Base-by-base conservation (phyloP, 2,797 vertebrate species). In the Selene dorsalis region DNA sequence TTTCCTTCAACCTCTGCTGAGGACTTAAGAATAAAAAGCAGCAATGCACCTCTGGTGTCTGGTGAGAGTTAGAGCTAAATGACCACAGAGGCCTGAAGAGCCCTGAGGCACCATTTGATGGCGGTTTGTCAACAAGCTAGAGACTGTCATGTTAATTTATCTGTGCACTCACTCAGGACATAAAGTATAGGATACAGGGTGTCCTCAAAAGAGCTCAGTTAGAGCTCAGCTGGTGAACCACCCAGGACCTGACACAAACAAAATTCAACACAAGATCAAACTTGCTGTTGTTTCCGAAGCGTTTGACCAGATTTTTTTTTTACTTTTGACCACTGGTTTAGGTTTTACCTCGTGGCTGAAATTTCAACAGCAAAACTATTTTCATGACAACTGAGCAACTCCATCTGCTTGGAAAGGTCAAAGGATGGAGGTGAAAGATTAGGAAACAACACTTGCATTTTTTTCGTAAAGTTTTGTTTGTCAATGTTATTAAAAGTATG, bases 101-200 rank as follows among this genome's bases (percentile, higher is more conserved):
- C 80, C 84, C 75, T 3, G 62, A 79, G 86, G 79, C 53, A 43
- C 28, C 12, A 20, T 69, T 80, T 86, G 69, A 81, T 72, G 45
- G 55, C 32, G 68, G 71, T 75, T 75, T 84, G 73, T 71, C 77
- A 63, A 75, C 69, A 79, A 81, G 81, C 76, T 87, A 74, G 70
- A 77, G 68, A 70, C 73, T 79, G 79, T 87, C 84, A 69, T 65
- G 41, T 85, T 79, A 67, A 13, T 84, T 75, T 67, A 79, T 78
- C 63, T 45, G 30, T 82, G 76, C 71, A 47, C 65, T 87, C 74
- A 56, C 45, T 69, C 77, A 72, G 30, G 38, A 32, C 56, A 68
- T 53, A 57, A 35, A 63, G 47, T 64, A 58, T 13, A 43, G 11
- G 71, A 35, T n/a, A 20, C 28, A 59, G 28, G 14, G n/a, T 55